A percentile compares a stretch with the other conserved stretches of the same genome.
phyloP scores from a whole-genome alignment of 1,140 invertebrate species.

The Leucophenga varia region DNA sequence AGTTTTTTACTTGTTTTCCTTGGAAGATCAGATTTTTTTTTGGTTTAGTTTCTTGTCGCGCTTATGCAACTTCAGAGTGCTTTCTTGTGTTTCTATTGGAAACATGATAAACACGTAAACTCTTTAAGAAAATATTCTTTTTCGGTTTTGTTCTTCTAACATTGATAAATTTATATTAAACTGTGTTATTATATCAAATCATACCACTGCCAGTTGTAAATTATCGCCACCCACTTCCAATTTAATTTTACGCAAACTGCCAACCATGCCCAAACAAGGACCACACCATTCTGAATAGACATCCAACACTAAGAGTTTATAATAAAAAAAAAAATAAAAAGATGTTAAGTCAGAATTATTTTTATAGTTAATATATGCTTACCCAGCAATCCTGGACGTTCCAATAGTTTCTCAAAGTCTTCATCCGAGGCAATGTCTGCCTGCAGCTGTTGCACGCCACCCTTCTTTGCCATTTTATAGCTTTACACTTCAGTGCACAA shows the following conservation, averaged over 20 bases:
- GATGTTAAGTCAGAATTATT: background rate
- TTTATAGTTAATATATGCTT: constrained; percentile 21
- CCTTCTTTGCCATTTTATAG: constrained; percentile 68
- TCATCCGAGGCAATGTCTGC: constrained; percentile 81
- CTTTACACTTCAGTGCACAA: too few relatives aligned
- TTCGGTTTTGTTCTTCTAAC: too few relatives aligned
- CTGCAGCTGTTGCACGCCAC: constrained; percentile 72
- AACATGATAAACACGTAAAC: too few relatives aligned
- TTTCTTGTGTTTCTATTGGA: too few relatives aligned
- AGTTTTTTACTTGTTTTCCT: too few relatives aligned
- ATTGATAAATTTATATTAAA: too few relatives aligned
- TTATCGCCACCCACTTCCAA: constrained; percentile 84
- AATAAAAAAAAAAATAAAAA: background rate
- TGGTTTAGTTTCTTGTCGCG: too few relatives aligned
- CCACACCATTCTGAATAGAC: constrained; percentile 93
- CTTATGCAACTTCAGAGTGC: too few relatives aligned
- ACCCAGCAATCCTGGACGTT: constrained; percentile 79
- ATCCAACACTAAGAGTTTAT: constrained; percentile 70
- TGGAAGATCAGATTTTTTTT: too few relatives aligned
- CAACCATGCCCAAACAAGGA: constrained; percentile 83
- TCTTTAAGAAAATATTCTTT: too few relatives aligned
- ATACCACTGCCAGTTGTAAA: constrained; percentile 77
- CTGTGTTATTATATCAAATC: too few relatives aligned
- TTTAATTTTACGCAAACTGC: constrained; percentile 84
- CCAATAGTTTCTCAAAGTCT: constrained; percentile 81